Conservation (phyloP, 2,888 invertebrate species). For the Phorcus lineatus region DNA sequence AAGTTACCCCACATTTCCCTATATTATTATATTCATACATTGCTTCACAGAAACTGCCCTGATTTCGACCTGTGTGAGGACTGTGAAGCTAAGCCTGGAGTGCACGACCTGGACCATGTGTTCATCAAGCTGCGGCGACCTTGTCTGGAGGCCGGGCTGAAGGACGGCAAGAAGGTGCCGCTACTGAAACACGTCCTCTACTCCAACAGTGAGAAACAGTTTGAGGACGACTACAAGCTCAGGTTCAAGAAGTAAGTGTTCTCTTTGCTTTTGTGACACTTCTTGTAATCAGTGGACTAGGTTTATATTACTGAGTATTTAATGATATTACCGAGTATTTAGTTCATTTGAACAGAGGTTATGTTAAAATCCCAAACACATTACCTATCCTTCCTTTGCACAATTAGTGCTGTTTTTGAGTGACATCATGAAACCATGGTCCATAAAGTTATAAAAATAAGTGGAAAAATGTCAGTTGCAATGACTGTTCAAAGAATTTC, state of each 20-base stretch:
- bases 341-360: too few species aligned
- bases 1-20: too few species aligned
- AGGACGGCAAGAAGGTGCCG: slow-evolving; percentile 47
- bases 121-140: slow-evolving; percentile 72
- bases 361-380: too few species aligned
- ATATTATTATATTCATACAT: not conserved
- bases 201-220: not conserved
- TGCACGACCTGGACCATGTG: slow-evolving; percentile 70
- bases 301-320: not conserved
- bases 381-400: too few species aligned
- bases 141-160: slow-evolving; percentile 45
- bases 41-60: slow-evolving; percentile 68
- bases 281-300: not conserved
- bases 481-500: too few species aligned
- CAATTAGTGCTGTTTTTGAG: too few species aligned
- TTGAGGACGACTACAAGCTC: not conserved
- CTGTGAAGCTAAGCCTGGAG: slow-evolving; percentile 66
- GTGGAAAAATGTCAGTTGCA: too few species aligned
- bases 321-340: too few species aligned
- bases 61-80: slow-evolving; percentile 74
- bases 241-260: not conserved
- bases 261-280: not conserved
- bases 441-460: too few species aligned
- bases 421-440: too few species aligned
- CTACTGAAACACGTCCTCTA: slow-evolving; percentile 58